Percentiles rank a stretch among this genome's conserved stretches.
Evolutionary conservation across 2,888 invertebrate genomes (phyloP).

Genomic region (Drosophila greeni): DNA sequence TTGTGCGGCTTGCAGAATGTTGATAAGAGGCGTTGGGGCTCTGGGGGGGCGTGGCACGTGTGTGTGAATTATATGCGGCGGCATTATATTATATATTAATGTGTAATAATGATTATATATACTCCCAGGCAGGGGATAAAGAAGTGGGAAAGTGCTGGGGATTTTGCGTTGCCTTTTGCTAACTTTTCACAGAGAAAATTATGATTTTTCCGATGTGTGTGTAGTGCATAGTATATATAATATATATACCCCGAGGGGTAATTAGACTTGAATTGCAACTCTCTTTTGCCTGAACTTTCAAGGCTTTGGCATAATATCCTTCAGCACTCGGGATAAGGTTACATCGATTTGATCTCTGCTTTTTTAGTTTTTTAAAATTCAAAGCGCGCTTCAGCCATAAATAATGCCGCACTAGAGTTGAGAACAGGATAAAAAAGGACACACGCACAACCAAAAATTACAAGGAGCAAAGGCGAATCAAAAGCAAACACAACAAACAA

Average conservation of each 20-base stretch:
- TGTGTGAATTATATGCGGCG: slow-evolving; percentile 59
- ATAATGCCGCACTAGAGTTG: slow-evolving; percentile 48
- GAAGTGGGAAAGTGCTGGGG: background rate
- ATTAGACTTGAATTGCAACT: background rate
- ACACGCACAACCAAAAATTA: slow-evolving; percentile 14
- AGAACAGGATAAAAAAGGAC: background rate
- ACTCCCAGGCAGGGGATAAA: slow-evolving; percentile 23
- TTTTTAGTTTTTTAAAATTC: slow-evolving; percentile 47
- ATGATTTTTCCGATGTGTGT: background rate
- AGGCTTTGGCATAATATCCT: background rate
- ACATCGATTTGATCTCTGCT: slow-evolving; percentile 9
- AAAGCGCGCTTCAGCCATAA: slow-evolving; percentile 53
- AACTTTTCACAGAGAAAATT: background rate
- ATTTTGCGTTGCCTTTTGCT: background rate
- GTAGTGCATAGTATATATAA: background rate
- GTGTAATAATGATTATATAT: slow-evolving; percentile 65
- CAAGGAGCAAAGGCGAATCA: slow-evolving; percentile 13
- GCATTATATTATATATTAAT: slow-evolving; percentile 66
- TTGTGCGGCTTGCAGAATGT: slow-evolving; percentile 66
- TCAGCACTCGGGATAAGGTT: no score
- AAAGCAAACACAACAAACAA: slow-evolving; percentile 30
- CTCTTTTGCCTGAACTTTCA: background rate
- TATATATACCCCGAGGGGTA: background rate
- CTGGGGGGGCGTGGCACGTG: slow-evolving; percentile 43
- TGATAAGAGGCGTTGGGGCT: slow-evolving; percentile 60